Evolutionary conservation across 2,113 vertebrate species (phyloP).

Genomic region (Sylvietta virens): DNA sequence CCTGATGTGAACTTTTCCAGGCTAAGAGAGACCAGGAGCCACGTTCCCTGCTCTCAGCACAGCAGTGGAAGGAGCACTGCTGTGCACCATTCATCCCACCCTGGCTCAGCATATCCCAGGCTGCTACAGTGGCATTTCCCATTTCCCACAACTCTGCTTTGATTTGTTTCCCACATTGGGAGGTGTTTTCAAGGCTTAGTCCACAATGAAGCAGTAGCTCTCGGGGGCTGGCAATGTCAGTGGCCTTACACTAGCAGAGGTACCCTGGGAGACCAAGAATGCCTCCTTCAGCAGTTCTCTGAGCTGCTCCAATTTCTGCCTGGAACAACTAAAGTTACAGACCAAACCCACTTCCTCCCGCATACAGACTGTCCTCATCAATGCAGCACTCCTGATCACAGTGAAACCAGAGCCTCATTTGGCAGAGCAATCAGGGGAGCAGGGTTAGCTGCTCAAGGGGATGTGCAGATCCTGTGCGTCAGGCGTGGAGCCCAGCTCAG

Average conservation of each 20-base stretch:
- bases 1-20: not conserved
- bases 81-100: not conserved
- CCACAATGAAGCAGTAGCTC: not conserved
- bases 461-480: constrained; percentile 15
- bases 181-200: not conserved
- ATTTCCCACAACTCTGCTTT: not conserved
- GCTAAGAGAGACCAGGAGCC: not conserved
- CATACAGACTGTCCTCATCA: not conserved
- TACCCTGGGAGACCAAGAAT: not conserved
- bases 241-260: not conserved
- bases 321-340: constrained; percentile 27
- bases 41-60: not conserved
- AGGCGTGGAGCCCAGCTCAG: constrained; percentile 30
- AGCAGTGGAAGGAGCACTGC: not conserved
- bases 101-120: not conserved
- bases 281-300: constrained; percentile 36
- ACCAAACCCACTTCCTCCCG: constrained; percentile 11
- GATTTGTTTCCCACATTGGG: not conserved
- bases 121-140: not conserved
- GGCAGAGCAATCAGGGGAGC: constrained; percentile 39
- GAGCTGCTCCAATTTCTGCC: constrained; percentile 19
- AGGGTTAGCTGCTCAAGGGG: constrained; percentile 21
- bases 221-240: not conserved
- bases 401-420: constrained; percentile 40
- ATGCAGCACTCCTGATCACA: not conserved